phyloP scores from a whole-genome alignment of 2,888 invertebrate species.

The Oscheius sp. region DNA sequence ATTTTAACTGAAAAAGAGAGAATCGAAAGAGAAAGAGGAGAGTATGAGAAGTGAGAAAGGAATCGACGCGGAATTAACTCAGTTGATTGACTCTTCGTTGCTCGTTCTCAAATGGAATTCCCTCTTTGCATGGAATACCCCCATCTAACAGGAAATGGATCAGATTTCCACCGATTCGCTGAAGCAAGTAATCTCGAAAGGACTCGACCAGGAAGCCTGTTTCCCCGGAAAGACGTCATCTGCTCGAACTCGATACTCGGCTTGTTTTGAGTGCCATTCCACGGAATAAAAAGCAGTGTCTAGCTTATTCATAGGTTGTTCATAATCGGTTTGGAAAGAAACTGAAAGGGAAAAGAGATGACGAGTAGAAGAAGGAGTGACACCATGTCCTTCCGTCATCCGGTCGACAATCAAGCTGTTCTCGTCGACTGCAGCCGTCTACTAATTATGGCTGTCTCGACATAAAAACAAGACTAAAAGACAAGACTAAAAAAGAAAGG shows the following conservation, averaged over 20 bases:
- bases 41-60: conserved; percentile 3
- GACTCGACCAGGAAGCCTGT: not conserved
- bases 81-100: conserved; percentile 12
- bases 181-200: not conserved
- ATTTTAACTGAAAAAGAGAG: not conserved
- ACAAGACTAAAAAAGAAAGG: not conserved
- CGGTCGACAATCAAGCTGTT: not conserved
- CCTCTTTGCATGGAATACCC: not conserved
- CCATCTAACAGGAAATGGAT: not conserved
- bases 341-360: not conserved
- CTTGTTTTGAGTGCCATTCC: not conserved
- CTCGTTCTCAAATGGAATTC: not conserved
- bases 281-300: too few species aligned
- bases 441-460: too few species aligned
- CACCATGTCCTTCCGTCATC: not conserved
- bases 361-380: not conserved
- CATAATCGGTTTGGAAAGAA: too few species aligned
- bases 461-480: too few species aligned
- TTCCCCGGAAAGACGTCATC: too few species aligned
- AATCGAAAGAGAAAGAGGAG: not conserved
- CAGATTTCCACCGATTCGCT: not conserved
- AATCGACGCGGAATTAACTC: conserved; percentile 15
- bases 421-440: too few species aligned
- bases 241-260: not conserved
- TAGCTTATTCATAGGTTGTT: too few species aligned